Evolutionary conservation across 1,140 invertebrate species (phyloP).

Genomic region (Brachionus paranguensis): DNA sequence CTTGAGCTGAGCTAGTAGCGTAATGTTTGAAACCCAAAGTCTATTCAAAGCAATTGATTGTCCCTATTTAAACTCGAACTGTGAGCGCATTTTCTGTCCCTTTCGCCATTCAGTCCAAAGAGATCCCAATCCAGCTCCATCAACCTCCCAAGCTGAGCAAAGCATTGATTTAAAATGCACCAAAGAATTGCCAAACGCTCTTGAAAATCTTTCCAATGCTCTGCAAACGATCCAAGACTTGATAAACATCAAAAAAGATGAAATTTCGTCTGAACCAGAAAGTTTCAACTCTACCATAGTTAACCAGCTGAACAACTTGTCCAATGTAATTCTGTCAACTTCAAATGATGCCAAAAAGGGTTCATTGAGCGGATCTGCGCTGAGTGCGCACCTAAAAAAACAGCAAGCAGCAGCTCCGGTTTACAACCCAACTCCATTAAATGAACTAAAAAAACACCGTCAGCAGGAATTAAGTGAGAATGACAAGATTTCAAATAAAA

Average conservation of each 20-base stretch:
- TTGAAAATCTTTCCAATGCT: conserved; percentile 22
- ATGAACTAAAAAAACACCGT: background rate
- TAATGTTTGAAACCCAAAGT: conserved; percentile 18
- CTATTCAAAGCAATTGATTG: background rate
- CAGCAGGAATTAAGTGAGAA: background rate
- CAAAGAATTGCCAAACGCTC: background rate
- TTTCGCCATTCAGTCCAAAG: background rate
- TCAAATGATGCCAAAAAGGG: background rate
- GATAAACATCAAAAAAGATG: background rate
- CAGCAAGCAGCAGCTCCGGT: background rate
- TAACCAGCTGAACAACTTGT: conserved; percentile 7
- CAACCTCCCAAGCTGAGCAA: background rate
- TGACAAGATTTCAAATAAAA: background rate
- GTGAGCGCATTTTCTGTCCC: conserved; percentile 2
- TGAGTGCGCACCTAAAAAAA: conserved; percentile 20
- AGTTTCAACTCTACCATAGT: background rate
- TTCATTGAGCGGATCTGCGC: background rate
- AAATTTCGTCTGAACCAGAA: background rate
- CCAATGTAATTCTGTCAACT: background rate
- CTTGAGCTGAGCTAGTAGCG: background rate
- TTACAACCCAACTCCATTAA: conserved; percentile 1
- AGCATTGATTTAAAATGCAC: background rate
- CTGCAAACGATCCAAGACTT: background rate
- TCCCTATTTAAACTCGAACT: background rate
- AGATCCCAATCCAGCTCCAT: background rate